These are phyloP conservation scores for Hermaeophaga mercurialis DNA, from an alignment of 2,888 invertebrate genomes.

Conservation along the genomic window DNA sequence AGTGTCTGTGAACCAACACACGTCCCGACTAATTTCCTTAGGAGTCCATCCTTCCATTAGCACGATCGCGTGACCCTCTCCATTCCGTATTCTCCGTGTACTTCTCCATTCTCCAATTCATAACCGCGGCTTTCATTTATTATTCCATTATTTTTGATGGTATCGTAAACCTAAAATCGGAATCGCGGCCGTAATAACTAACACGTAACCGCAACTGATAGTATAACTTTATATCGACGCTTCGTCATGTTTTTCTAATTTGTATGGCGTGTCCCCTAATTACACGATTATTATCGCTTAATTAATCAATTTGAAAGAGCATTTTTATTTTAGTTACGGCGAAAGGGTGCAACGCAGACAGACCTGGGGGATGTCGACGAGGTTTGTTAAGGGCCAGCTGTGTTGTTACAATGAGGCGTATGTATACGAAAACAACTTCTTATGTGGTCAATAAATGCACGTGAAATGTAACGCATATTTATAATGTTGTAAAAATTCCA, in stretches of 20 bases:
- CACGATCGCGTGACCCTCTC: constrained; percentile 29
- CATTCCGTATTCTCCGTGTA: constrained; percentile 24
- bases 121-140: constrained; percentile 36
- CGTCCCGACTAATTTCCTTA: constrained; percentile 7
- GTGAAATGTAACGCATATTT: no score
- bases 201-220: constrained; percentile 2
- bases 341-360: no score
- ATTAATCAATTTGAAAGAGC: constrained; percentile 12
- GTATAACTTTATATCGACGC: constrained; percentile 13
- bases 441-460: no score
- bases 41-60: constrained; percentile 6
- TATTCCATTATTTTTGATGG: constrained; percentile 43
- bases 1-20: not conserved
- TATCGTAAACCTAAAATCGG: constrained; percentile 32
- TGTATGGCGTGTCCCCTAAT: constrained; percentile 15
- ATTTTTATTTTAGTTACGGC: no score
- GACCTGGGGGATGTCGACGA: no score
- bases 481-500: no score
- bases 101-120: constrained; percentile 23
- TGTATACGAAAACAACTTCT: no score
- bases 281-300: constrained; percentile 4
- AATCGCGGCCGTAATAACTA: constrained; percentile 29
- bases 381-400: no score
- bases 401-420: no score
- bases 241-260: constrained; percentile 14